These are phyloP conservation scores for Eptatretus atami DNA, from an alignment of 2,797 vertebrate genomes.

Conservation along the genomic window DNA sequence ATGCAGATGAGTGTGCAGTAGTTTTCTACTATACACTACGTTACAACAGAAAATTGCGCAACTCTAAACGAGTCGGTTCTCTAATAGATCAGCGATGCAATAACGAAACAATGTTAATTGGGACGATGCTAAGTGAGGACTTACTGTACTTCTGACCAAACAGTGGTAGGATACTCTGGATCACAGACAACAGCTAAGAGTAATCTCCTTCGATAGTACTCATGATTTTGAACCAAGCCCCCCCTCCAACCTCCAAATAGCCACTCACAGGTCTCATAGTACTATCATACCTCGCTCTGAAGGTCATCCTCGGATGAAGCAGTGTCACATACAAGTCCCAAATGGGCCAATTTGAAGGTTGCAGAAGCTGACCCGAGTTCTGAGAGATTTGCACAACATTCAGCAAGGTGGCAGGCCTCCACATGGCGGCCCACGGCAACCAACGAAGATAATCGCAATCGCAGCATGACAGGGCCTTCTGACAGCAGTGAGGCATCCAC, in stretches of 20 bases:
- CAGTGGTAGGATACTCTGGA: too few species aligned
- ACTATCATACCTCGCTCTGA: background rate
- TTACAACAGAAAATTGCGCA: too few species aligned
- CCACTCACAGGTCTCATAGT: too few species aligned
- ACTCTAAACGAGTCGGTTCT: too few species aligned
- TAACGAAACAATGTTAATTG: too few species aligned
- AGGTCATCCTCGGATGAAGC: background rate
- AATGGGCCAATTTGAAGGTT: background rate
- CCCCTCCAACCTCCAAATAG: background rate
- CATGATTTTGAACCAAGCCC: background rate
- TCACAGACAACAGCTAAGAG: background rate
- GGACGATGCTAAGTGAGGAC: too few species aligned
- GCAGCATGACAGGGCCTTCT: conserved; percentile 81
- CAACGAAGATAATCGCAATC: conserved; percentile 81
- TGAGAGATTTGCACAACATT: conserved; percentile 46
- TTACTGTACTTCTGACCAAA: too few species aligned
- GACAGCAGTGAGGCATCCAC: conserved; percentile 45
- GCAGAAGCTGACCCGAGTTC: conserved; percentile 12
- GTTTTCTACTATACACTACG: too few species aligned
- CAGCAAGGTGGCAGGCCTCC: conserved; percentile 57
- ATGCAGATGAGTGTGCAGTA: too few species aligned
- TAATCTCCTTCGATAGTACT: background rate
- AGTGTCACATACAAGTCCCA: conserved; percentile 1
- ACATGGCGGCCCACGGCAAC: conserved; percentile 65
- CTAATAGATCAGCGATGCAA: too few species aligned